phyloP scores from a whole-genome alignment of 2,113 vertebrate species.

The Seriola quinqueradiata region DNA sequence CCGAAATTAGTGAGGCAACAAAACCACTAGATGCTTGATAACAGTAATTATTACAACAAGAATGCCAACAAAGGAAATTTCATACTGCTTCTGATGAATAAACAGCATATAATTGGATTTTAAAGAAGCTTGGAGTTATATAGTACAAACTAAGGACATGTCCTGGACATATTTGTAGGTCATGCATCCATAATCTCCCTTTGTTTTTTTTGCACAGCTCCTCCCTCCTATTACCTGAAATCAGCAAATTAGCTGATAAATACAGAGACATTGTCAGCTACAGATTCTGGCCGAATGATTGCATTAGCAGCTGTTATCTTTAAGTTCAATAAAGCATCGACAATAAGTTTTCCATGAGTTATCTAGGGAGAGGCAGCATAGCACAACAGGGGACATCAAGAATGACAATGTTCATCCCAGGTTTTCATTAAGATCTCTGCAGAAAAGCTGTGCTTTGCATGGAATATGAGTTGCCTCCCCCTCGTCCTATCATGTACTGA shows the following conservation, averaged over 20 bases:
- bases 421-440: conserved; percentile 72
- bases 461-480: conserved; percentile 54
- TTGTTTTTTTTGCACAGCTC: conserved; percentile 4
- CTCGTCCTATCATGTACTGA: conserved; percentile 58
- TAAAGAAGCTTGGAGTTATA: conserved; percentile 1
- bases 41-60: not conserved
- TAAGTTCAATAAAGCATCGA: conserved; percentile 65
- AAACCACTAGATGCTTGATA: conserved; percentile 15
- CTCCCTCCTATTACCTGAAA: conserved; percentile 34
- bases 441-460: conserved; percentile 60
- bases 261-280: conserved; percentile 20
- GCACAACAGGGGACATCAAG: conserved; percentile 67
- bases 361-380: conserved; percentile 59
- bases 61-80: conserved; percentile 19
- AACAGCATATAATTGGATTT: conserved; percentile 26
- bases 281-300: conserved; percentile 47
- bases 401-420: conserved; percentile 64
- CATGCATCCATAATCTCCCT: conserved; percentile 24
- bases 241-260: conserved; percentile 54
- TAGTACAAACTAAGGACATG: not conserved
- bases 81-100: conserved; percentile 11
- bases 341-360: conserved; percentile 64
- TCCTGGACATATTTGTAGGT: conserved; percentile 13
- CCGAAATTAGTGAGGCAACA: conserved; percentile 5
- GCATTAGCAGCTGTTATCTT: conserved; percentile 63